Evolutionary conservation across 1,140 invertebrate genomes (phyloP), one percentile per base, ranked within the genome.

Genomic region (Drosophila lowei): DNA sequence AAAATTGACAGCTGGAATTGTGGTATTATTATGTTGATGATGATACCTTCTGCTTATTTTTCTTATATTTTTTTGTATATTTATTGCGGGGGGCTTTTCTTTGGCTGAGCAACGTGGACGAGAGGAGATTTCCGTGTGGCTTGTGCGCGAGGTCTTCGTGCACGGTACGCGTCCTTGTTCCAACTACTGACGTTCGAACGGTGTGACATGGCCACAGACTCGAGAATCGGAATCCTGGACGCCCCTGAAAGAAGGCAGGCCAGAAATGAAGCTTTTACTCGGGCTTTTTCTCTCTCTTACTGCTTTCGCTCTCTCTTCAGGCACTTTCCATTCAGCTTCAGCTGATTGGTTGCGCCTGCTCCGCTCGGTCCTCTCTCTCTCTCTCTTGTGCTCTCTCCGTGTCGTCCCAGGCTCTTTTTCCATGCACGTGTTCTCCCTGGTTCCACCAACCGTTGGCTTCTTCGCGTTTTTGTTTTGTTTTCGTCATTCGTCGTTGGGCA

Each of bases 141-240:
- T 76, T 76, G 74, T 72, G 72, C 84, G 72, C 60, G 58, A 60
- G 64, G 70, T 75, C 65, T 79, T 79, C 80, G 65, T 85, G 70
- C 78, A 72, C 86, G 80, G 72, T 72, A 79, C 86, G 85, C 86
- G 86, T 89, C 86, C 85, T 89, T 89, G 85, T 89, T 89, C 57
- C 77, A 89, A 89, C 86, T 89, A 79, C 84, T 77, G 83, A 71
- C 74, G 78, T 73, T 79, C 59, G 58, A 86, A 77, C 73, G 63
- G 56, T 74, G 75, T 77, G 66, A 73, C 58, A 74, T 77, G 78
- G 73, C 67, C 79, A 71, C 59, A 78, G 46, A 77, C 74, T 77
- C 73, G 34, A 11, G 30, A 38, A 38, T 38, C 34, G 74, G 70
- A 73, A 65, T 86, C 81, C 81, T 88, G 81, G 83, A 79, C 79